Base-by-base conservation (phyloP, 2,113 vertebrate genomes). In the Eulemur rufifrons region DNA sequence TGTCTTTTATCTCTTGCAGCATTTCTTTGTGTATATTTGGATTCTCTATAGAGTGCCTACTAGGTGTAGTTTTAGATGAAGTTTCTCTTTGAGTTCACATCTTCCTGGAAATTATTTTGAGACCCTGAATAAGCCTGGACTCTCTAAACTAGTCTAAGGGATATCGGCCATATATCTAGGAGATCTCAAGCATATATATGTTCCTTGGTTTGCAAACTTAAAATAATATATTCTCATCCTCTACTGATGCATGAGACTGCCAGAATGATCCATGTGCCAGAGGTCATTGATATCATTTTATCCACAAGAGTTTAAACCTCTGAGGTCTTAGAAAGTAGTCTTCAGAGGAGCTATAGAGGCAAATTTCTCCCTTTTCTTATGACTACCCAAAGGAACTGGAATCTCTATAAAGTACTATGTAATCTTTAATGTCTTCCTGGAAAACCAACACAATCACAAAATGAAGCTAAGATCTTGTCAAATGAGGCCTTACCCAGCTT, bases 381-480 rank as follows among this genome's bases (percentile, higher is more conserved):
- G 21, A 89, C 42, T 94, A 50, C 27, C 61, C 66, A 32, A 27
- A 91, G 68, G 91, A 95, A 4, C 18, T 59, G 11, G 10, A 91
- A 63, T 93, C 68, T 47, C 78, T 78, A 8, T 87, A 80, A 95
- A 50, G 83, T 89, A 59, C 20, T 64, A 10, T 25, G 45, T 73
- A 83, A 50, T 89, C 87, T 94, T 91, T 95, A 20, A 92, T 93
- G n/a, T 87, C 90, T 13, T 74, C 89, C 84, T 92, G 50, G 63
- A 86, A 95, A 96, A 87, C 68, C 64, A 93, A 78, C 84, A 95
- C 20, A 39, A 32, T 86, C 45, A 50, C 68, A 82, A 84, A 94
- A 66, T 93, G 64, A 76, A 94, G 69, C 42, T 59, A 90, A 80
- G 80, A 80, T 89, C 68, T 92, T 95, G 34, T 97, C 82, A 91